Evolutionary conservation across 2,113 vertebrate genomes (phyloP), one percentile per base, ranked within the genome.

Genomic region (Pygoscelis adeliae): DNA sequence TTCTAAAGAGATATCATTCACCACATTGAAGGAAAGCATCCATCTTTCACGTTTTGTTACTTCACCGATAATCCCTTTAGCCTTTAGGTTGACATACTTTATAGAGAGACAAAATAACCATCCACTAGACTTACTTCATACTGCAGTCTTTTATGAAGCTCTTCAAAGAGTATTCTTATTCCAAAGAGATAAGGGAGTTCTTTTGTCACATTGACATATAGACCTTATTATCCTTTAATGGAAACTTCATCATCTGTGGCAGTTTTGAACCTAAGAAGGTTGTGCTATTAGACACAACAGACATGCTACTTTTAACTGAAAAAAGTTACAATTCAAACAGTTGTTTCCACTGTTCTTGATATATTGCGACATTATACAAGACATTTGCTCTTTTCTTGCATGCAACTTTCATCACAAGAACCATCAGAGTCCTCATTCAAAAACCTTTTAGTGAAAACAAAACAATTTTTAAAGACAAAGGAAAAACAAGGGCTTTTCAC

Each of bases 161-260:
- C 87, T 96, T 96, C 95, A 94, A 97, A 97, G 92, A 79, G 62
- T 74, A 61, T 91, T 91, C 93, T 94, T 88, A 90, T 76, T 83
- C 78, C 71, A 42, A 34, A 69, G 93, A 97, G 96, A 94, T 96
- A 93, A 94, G 87, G 83, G 89, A 85, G 62, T 58, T 87, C 91
- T 91, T 94, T 93, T 96, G 95, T 94, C 94, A 97, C 84, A 15
- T 5, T 93, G 94, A 93, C 95, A 73, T 49, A 74, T 11, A 87
- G 82, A 90, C 15, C 88, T 95, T 86, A 95, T 97, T 96, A 96
- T 91, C 62, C 94, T 94, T 83, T 96, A 93, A 90, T 55, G 59
- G 84, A 83, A 96, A 93, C 89, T 86, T 91, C 84, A 91, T 94
- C 73, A 70, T 90, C 87, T 74, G 22, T 72, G 69, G 71, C 85